Evolutionary conservation across 2,888 invertebrate species (phyloP).

Genomic region (Tuta absoluta): DNA sequence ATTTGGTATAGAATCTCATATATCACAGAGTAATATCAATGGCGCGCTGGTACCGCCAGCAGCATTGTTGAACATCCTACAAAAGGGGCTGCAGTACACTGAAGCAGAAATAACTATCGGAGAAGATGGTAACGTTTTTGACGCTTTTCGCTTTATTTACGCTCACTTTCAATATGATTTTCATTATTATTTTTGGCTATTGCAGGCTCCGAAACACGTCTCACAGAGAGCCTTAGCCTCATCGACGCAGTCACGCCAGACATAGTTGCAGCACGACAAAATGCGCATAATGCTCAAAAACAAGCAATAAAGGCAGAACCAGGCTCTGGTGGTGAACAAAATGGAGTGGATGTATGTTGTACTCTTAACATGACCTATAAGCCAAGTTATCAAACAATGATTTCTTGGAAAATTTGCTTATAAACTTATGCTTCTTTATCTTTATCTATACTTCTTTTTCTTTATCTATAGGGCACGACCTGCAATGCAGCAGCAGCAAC

Average conservation of each 20-base stretch:
- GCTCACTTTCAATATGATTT: background rate
- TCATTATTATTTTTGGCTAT: constrained; percentile 20
- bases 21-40: constrained; percentile 98
- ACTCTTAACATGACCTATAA: background rate
- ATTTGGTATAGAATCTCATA: constrained; percentile 99
- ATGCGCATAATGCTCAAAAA: constrained; percentile 89
- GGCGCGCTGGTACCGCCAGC: constrained; percentile 98
- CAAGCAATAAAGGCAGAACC: constrained; percentile 89
- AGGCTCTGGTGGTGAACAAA: constrained; percentile 85
- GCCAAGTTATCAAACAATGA: background rate
- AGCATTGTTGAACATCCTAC: constrained; percentile 95
- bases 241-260: constrained; percentile 99
- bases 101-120: constrained; percentile 99
- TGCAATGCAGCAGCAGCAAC: constrained; percentile 53
- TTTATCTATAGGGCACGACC: constrained; percentile 67
- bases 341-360: constrained; percentile 88
- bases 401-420: background rate
- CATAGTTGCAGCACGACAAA: constrained; percentile 88
- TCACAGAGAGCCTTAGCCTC: constrained; percentile 95
- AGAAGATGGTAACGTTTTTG: constrained; percentile 85
- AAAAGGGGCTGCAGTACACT: constrained; percentile 98
- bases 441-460: too few species aligned
- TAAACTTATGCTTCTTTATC: background rate
- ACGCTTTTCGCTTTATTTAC: background rate
- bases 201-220: constrained; percentile 87